Evolutionary conservation across 2,797 vertebrate species (phyloP).

Genomic region (Tangara arthus): DNA sequence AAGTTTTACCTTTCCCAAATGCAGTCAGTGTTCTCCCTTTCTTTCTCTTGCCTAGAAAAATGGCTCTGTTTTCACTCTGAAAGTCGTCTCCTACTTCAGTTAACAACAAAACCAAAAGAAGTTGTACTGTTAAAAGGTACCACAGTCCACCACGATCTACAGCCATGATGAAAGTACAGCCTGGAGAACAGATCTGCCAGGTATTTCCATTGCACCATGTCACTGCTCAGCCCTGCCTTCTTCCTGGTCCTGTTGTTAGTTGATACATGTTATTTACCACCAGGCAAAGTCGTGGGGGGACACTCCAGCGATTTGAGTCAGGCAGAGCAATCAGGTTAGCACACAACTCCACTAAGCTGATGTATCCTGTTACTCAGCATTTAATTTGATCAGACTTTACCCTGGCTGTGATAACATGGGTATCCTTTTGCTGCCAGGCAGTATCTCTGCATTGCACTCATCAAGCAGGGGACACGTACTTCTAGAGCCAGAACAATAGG

Average conservation of each 20-base stretch:
- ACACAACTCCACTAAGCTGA: not conserved
- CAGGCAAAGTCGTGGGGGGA: not conserved
- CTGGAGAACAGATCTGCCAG: not conserved
- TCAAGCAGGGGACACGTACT: accelerated
- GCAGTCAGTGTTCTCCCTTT: not conserved
- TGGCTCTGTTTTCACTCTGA: not conserved
- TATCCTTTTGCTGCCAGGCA: not conserved
- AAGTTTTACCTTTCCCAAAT: not conserved
- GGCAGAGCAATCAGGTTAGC: not conserved
- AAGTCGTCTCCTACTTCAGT: not conserved
- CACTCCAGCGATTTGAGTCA: not conserved
- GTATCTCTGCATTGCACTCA: not conserved
- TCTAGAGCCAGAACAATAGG: not conserved
- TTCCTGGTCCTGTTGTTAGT: accelerated
- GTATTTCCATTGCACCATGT: not conserved
- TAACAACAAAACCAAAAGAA: not conserved
- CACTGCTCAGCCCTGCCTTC: not conserved
- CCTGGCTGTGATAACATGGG: not conserved
- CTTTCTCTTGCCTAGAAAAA: not conserved
- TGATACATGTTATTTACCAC: not conserved
- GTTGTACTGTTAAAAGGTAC: not conserved
- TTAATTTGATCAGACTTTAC: not conserved
- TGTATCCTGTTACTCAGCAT: not conserved
- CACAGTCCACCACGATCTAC: not conserved
- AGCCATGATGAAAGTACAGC: not conserved